Conservation (phyloP, 2,113 vertebrate genomes). For the Corythaeola cristata region DNA sequence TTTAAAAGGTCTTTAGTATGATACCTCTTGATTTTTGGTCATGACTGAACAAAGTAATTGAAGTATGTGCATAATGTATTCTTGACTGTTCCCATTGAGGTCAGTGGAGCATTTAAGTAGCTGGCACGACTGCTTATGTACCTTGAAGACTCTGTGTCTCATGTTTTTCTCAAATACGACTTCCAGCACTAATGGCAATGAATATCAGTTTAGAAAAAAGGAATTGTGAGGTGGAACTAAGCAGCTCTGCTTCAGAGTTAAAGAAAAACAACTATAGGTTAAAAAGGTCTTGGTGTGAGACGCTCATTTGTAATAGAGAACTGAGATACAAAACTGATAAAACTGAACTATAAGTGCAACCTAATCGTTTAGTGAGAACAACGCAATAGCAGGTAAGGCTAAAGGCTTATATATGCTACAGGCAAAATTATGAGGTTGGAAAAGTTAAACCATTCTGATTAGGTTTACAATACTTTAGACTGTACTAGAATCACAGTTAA, state of each 20-base stretch:
- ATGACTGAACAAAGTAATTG: neutral
- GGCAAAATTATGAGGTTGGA: neutral
- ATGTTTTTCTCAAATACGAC: neutral
- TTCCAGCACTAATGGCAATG: neutral
- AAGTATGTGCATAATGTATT: neutral
- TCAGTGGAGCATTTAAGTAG: neutral
- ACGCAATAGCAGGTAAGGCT: neutral
- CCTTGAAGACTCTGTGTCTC: neutral
- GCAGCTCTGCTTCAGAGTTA: neutral
- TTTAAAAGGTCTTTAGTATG: neutral
- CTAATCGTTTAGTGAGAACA: neutral
- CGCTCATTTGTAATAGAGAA: neutral
- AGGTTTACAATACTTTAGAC: neutral
- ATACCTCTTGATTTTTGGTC: neutral
- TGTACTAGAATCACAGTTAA: neutral
- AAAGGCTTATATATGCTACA: neutral
- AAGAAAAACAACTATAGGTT: neutral
- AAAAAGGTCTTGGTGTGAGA: neutral
- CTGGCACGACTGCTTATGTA: neutral
- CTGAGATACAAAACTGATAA: neutral
- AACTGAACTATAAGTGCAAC: neutral
- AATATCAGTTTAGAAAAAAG: neutral
- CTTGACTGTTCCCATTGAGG: neutral
- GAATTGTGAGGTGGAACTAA: neutral
- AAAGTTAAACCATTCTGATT: neutral